Percentiles rank a stretch among this genome's conserved stretches.
Conservation (phyloP, 2,113 vertebrate genomes). For the Burhinus bistriatus region DNA sequence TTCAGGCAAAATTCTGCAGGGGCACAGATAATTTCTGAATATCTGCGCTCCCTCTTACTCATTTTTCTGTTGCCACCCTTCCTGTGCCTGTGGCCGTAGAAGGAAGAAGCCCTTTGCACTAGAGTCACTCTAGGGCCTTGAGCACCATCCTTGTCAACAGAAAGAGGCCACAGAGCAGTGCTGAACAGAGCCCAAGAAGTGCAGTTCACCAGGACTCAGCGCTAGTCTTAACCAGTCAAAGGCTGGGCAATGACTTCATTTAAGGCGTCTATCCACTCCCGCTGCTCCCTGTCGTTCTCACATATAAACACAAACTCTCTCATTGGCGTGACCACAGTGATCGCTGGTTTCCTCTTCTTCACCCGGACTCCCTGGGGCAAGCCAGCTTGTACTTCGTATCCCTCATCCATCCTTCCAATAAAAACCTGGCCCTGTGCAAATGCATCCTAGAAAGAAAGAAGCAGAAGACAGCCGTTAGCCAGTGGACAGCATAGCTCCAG, state of each 20-base stretch:
- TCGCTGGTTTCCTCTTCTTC: slow-evolving; percentile 82
- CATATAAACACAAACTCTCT: slow-evolving; percentile 88
- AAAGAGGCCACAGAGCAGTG: neutral
- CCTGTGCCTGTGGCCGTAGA: neutral
- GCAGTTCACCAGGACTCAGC: slow-evolving; percentile 55
- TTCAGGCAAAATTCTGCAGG: neutral
- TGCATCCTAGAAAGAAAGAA: slow-evolving; percentile 78
- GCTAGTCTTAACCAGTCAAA: slow-evolving; percentile 74
- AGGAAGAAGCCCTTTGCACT: neutral
- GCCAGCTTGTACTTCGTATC: slow-evolving; percentile 79
- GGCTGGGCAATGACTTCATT: slow-evolving; percentile 75
- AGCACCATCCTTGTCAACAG: neutral
- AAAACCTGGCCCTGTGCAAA: slow-evolving; percentile 85
- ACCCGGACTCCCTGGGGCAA: slow-evolving; percentile 72
- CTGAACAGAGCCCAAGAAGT: neutral
- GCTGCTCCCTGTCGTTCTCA: slow-evolving; percentile 83
- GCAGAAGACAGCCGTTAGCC: neutral
- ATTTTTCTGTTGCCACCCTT: neutral
- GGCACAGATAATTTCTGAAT: neutral
- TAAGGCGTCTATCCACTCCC: slow-evolving; percentile 85
- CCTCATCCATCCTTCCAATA: slow-evolving; percentile 79
- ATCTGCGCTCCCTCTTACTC: neutral
- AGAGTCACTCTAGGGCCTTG: neutral
- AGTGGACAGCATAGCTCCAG: neutral
- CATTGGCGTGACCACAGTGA: slow-evolving; percentile 79